Conservation (phyloP, 2,113 vertebrate species). For the Oncorhynchus tshawytscha region DNA sequence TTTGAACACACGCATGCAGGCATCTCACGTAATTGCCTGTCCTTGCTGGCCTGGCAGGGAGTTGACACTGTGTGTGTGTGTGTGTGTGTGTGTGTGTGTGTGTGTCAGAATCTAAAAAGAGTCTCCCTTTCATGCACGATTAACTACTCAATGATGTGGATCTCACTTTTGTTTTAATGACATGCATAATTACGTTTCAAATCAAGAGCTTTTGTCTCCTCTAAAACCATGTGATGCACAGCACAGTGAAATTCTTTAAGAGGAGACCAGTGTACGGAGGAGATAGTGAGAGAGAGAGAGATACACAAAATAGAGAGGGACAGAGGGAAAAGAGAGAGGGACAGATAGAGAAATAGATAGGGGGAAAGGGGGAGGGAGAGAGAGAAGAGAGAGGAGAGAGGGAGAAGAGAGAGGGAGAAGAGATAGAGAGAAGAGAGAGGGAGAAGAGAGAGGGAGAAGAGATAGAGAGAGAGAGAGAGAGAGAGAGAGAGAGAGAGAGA, state of each 20-base stretch:
- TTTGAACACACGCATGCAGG: constrained; percentile 31
- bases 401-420: too few species aligned
- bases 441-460: neutral
- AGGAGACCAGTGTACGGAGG: neutral
- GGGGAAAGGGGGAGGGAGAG: neutral
- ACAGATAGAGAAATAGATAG: neutral
- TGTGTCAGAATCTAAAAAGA: constrained; percentile 33
- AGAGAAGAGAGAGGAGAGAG: too few species aligned
- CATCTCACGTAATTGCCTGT: constrained; percentile 35
- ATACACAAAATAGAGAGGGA: neutral
- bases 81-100: neutral
- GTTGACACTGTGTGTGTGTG: constrained; percentile 1
- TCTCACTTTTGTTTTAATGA: constrained; percentile 48
- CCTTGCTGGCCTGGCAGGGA: constrained; percentile 24
- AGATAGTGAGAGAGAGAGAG: neutral
- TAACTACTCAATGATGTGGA: constrained; percentile 50
- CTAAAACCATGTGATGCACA: constrained; percentile 27
- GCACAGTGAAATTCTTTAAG: constrained; percentile 14
- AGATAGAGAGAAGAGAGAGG: too few species aligned
- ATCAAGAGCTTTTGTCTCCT: constrained; percentile 43
- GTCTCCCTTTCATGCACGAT: constrained; percentile 44
- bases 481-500: too few species aligned
- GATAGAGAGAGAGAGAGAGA: accelerated
- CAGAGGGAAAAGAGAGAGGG: neutral
- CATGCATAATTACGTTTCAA: constrained; percentile 63